phyloP scores from a whole-genome alignment of 2,797 vertebrate genomes.

The Cyprinella venusta region DNA sequence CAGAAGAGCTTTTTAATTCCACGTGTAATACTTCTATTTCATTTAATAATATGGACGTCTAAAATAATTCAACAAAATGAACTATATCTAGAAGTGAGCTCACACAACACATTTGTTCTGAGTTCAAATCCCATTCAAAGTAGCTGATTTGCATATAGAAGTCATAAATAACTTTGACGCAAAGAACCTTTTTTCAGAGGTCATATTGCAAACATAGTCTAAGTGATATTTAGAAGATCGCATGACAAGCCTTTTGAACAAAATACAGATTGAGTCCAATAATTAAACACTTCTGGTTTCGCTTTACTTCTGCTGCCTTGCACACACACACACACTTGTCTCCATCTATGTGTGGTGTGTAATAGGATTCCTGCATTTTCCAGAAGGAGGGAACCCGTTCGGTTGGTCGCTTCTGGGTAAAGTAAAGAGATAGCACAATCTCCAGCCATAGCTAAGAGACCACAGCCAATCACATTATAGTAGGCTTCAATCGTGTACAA shows the following conservation, averaged over 20 bases:
- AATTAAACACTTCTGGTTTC: conserved; percentile 36
- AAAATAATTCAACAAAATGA: neutral
- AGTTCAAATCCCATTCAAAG: neutral
- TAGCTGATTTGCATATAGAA: neutral
- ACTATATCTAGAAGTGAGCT: neutral
- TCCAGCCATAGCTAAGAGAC: conserved; percentile 43
- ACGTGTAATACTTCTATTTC: neutral
- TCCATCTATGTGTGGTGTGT: conserved; percentile 29
- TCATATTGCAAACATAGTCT: neutral
- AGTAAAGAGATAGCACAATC: conserved; percentile 34
- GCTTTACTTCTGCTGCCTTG: conserved; percentile 44
- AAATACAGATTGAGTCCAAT: neutral
- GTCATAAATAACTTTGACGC: neutral
- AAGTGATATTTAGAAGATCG: neutral
- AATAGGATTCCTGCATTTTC: conserved; percentile 46
- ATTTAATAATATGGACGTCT: neutral
- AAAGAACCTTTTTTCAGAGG: neutral
- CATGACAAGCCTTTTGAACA: neutral
- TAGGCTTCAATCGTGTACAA: conserved; percentile 35
- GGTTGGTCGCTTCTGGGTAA: conserved; percentile 25
- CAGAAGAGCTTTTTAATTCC: neutral
- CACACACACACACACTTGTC: conserved; percentile 44
- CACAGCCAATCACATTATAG: conserved; percentile 46
- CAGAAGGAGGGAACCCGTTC: conserved; percentile 22
- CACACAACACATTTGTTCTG: neutral